phyloP scores from a whole-genome alignment of 2,797 vertebrate species.

The Prunella strophiata region DNA sequence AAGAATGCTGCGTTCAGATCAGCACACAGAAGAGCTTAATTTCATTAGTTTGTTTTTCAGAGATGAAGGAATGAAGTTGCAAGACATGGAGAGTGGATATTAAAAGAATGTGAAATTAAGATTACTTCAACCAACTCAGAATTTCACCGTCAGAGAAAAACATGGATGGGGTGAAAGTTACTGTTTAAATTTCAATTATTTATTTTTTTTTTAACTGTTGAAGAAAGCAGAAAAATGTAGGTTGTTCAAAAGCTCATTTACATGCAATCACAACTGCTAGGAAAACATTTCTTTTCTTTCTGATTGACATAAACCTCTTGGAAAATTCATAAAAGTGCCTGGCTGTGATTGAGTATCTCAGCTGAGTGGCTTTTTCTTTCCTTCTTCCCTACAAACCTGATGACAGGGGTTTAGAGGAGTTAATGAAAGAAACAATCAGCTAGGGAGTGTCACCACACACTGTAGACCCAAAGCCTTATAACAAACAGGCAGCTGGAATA shows the following conservation, averaged over 20 bases:
- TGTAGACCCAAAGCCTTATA: not conserved
- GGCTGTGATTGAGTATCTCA: not conserved
- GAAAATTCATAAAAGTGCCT: not conserved
- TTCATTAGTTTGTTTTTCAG: not conserved
- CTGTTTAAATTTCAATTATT: not conserved
- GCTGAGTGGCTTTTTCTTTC: not conserved
- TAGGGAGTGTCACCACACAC: not conserved
- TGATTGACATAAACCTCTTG: not conserved
- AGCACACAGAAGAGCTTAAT: not conserved
- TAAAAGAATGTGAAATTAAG: not conserved
- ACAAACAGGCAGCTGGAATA: not conserved
- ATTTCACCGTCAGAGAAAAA: not conserved
- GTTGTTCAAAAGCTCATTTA: not conserved
- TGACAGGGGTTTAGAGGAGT: not conserved
- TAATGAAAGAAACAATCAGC: not conserved
- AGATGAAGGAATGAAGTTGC: not conserved
- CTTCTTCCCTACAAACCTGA: not conserved
- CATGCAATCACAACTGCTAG: not conserved
- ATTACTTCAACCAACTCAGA: not conserved
- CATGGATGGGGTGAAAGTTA: not conserved
- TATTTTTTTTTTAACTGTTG: not conserved
- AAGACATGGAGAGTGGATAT: not conserved
- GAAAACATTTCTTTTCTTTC: not conserved
- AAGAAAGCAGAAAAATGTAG: not conserved
- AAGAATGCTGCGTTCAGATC: not conserved